Base-by-base conservation (phyloP, 1,140 invertebrate species). In the Sesamia nonagrioides region DNA sequence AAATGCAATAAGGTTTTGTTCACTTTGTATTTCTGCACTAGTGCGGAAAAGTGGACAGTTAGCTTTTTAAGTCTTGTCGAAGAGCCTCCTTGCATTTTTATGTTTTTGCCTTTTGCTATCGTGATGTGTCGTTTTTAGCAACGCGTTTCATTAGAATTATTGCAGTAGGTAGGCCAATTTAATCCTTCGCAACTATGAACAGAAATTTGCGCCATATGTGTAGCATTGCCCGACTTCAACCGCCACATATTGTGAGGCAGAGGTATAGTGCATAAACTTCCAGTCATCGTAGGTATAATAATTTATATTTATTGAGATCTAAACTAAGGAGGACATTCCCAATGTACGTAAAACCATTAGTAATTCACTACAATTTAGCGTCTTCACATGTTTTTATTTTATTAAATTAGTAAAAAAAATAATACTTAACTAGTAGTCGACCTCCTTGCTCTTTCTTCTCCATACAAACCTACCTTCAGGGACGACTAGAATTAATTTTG, bases 281-380 rank as follows among this genome's bases (percentile, higher is more conserved):
- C 42, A 8, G 42, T 6, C 11, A 42, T 69, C 17, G 33, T 48
- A 13, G 42, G 37, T 17, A 21, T 33, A 66, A 17, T 42, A 18
- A 66, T 66, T 66, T 66, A 66, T 42, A 66, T 42, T 42, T 42
- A 69, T 42, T 48, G 42, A 7, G 35, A 69, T 50, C 66, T 69
- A 48, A 50, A 8, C 18, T 69, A 45, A n/a, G 3, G 27, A 27
- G 3, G 27, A 3, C 27, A 27, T 27, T 27, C 27, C 3, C 27
- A 3, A 27, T 27, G 1, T 27, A 27, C 27, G 27, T 27, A 27
- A 27, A 27, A 27, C 27, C 27, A 27, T 27, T 27, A 27, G 27
- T 27, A 27, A 27, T 3, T 27, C 27, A 27, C 3, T 27, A 27
- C 27, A 27, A 27, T 27, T 27, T 27, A 1, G 27, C 27, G 27